Evolutionary conservation across 2,113 vertebrate genomes (phyloP).

Genomic region (Pituophis catenifer): DNA sequence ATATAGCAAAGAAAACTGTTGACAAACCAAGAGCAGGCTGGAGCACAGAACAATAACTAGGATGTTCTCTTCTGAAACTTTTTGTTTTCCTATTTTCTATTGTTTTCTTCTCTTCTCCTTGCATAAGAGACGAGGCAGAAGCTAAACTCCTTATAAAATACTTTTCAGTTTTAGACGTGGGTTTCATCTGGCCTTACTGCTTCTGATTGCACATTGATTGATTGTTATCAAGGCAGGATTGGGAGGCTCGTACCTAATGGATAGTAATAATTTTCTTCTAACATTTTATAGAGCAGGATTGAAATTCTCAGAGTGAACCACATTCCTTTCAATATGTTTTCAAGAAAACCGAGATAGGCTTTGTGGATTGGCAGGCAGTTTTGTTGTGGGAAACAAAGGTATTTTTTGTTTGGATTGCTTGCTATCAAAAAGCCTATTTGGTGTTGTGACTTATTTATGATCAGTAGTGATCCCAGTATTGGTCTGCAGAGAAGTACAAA

Average conservation of each 20-base stretch:
- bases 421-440: background rate
- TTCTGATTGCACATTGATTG: background rate
- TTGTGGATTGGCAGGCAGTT: background rate
- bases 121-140: background rate
- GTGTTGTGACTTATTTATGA: conserved; percentile 8
- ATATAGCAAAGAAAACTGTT: background rate
- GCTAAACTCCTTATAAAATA: background rate
- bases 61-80: background rate
- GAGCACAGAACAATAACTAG: background rate
- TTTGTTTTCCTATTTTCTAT: background rate
- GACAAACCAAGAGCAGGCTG: background rate
- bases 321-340: fast-evolving
- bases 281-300: background rate
- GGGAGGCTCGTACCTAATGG: background rate
- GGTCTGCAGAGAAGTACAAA: background rate
- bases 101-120: background rate
- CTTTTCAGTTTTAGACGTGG: background rate
- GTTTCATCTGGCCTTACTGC: background rate
- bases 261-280: background rate
- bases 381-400: background rate
- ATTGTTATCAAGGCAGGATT: background rate
- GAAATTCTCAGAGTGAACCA: background rate
- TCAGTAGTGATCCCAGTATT: background rate
- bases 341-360: background rate
- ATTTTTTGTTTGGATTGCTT: background rate